Evolutionary conservation across 1,140 invertebrate species (phyloP).

Genomic region (Caenorhabditis latens): DNA sequence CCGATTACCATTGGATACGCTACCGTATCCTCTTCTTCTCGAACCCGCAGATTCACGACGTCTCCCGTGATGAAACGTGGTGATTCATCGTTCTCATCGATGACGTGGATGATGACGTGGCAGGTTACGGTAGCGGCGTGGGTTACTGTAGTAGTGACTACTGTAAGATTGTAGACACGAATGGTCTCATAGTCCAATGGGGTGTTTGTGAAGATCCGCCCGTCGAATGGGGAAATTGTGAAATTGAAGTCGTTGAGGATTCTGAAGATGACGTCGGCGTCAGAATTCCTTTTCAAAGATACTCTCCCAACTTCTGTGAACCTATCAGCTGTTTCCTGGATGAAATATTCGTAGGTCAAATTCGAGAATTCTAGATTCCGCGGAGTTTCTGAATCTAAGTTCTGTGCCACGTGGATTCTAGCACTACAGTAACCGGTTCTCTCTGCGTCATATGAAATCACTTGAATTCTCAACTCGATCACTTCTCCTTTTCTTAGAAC

Average conservation of each 20-base stretch:
- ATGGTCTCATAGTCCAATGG: not conserved
- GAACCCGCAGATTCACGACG: not conserved
- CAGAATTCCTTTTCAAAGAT: not conserved
- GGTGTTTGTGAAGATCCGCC: not conserved
- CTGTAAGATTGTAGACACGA: not conserved
- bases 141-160: not conserved
- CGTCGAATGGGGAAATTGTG: conserved; percentile 39
- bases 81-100: conserved; percentile 62
- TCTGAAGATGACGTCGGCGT: not conserved
- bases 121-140: not conserved
- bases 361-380: not conserved
- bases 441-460: conserved; percentile 10
- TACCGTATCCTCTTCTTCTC: not conserved
- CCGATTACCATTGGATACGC: not conserved
- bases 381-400: not conserved
- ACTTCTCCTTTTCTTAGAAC: not conserved
- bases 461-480: not conserved
- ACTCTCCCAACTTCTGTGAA: conserved; percentile 4
- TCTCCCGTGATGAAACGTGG: conserved; percentile 60
- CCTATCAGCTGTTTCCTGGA: not conserved
- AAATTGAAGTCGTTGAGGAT: conserved; percentile 33
- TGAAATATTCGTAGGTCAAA: not conserved
- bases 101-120: conserved; percentile 34
- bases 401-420: not conserved
- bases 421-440: not conserved